A percentile compares a stretch with the other conserved stretches of the same genome.
Evolutionary conservation across 2,113 vertebrate species (phyloP).

Genomic region (Charadrius vociferus): DNA sequence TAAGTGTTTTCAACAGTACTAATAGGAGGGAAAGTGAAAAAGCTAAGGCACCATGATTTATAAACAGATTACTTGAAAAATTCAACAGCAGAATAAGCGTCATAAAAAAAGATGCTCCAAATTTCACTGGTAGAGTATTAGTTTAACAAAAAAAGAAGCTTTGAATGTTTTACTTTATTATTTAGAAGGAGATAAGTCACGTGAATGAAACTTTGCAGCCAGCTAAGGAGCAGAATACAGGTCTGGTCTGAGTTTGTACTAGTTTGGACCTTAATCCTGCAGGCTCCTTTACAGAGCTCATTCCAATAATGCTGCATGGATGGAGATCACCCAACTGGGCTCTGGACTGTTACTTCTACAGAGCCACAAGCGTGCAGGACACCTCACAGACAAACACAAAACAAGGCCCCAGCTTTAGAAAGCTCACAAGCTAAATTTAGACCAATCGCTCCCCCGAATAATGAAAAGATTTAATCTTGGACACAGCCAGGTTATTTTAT

Average conservation of each 20-base stretch:
- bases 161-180: not conserved
- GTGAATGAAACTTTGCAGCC: not conserved
- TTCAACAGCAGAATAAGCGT: not conserved
- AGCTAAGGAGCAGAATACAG: not conserved
- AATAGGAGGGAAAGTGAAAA: not conserved
- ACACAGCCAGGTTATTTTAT: not conserved
- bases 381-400: not conserved
- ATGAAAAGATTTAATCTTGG: not conserved
- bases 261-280: not conserved
- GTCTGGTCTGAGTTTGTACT: not conserved
- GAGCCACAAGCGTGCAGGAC: accelerated
- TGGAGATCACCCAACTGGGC: not conserved
- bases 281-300: not conserved
- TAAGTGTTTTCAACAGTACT: not conserved
- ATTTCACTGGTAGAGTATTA: not conserved
- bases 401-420: not conserved
- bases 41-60: not conserved
- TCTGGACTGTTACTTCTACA: not conserved
- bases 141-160: not conserved
- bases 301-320: accelerated
- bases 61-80: not conserved
- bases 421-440: not conserved
- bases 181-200: not conserved
- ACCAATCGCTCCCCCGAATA: not conserved
- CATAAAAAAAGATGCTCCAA: not conserved